Base-by-base conservation (phyloP, 2,888 invertebrate genomes). In the Linnaemya vulpina region DNA sequence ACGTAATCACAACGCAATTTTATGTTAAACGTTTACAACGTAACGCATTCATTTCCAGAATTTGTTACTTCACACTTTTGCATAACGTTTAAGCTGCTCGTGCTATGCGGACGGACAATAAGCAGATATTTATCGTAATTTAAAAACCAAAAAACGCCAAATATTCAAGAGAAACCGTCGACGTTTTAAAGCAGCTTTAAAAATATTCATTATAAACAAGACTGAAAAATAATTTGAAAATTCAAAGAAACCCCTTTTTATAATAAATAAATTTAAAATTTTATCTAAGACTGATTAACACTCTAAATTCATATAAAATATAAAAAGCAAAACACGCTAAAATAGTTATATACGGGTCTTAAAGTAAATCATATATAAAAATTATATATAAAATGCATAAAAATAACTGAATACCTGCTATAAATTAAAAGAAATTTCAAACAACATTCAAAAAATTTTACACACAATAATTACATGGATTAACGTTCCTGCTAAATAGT, bases 401-500 rank as follows among this genome's bases (percentile, higher is more conserved):
- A 86, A 83, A 76, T 70, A 76, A 85, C 86, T 84, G 83, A 78
- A 76, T 87, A 87, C 86, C 84, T 87, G 86, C 86, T 83, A 81
- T 62, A 78, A 68, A 63, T 76, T 60, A 68, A 76, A 75, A 43
- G 62, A 13, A 83, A 53, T 71, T 49, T 51, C 70, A 76, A 74
- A 53, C 78, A 80, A 51, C 58, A 83, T 82, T 51, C 43, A 74
- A 70, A 83, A 78, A 86, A 83, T 79, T 75, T 79, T 87, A 80
- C 86, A 87, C 81, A 87, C 83, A 87, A 87, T 83, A 84, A 87
- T 86, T 83, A 84, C 79, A 91, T 91, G 91, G 91, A 91, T 91
- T 90, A 90, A 91, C 89, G 90, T 91, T 91, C 90, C 91, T 91
- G 88, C 88, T 87, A 84, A 74, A 81, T 73, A 79, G 75, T 73